Base-by-base conservation (phyloP, 2,888 invertebrate species). In the Lomographa bimaculata region DNA sequence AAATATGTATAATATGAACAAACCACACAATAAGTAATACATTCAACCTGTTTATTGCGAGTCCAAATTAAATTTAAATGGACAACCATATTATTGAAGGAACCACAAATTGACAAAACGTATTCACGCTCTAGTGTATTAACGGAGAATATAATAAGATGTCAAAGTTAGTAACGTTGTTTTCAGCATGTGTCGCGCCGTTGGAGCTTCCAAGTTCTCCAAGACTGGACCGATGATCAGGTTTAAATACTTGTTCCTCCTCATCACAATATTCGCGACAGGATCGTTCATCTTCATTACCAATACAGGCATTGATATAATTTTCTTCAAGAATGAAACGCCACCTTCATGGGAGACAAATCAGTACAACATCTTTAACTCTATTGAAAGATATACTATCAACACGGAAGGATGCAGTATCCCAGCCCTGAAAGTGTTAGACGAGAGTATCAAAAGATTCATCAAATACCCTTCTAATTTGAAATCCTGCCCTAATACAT, bases 341-440 rank as follows among this genome's bases (percentile, higher is more conserved):
- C 6, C 28, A 17, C 23, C 42, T 2, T 7, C 19, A 6, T 28
- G 24, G 12, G 11, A 33, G 9, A 7, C 26, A 5, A 17, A 16
- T 27, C 37, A 14, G 4, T 35, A 41, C 30, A 20, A 41, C 6
- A 8, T 14, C 7, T n/a, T 5, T 20, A 14, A 35, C 21, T 28
- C 54, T 46, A 34, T 44, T 12, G 14, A 40, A 7, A 26, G 47
- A 25, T 90, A 79, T 50, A 68, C 90, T 5, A 87, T 93, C 24
- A 77, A 84, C 51, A 92, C 91, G 1, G 67, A 81, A 45, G 93
- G 93, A 5, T 93, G 93, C 59, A 84, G 82, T 10, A 93, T 94
- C 54, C 92, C 93, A 1, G 83, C 84, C 2, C 77, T 93, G 65
- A 81, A 91, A 38, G 89, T 92, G 0, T 85, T 90, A 35, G 91